Percentiles rank a stretch among this genome's conserved stretches.
These are phyloP conservation scores for Manduca sexta DNA, from an alignment of 1,140 invertebrate species.

Conservation along the genomic window DNA sequence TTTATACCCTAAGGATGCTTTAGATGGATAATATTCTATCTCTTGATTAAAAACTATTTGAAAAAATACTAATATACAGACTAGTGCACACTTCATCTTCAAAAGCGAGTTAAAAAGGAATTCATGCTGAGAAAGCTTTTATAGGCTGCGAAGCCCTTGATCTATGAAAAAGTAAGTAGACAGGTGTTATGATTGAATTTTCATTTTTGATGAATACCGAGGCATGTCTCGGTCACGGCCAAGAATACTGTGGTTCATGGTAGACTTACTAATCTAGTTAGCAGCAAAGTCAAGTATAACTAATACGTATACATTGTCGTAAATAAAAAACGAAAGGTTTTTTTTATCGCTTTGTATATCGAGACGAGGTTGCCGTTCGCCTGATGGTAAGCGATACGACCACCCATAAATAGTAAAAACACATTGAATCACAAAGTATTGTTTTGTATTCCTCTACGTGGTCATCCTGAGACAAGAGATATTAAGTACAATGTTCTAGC, in stretches of 20 bases:
- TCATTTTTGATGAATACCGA: constrained; percentile 51
- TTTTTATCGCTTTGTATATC: too few species aligned
- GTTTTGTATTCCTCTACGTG: too few species aligned
- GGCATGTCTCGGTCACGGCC: constrained; percentile 26
- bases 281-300: too few species aligned
- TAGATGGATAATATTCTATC: constrained; percentile 42
- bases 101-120: neutral
- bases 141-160: constrained; percentile 35
- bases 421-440: too few species aligned
- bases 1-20: constrained; percentile 8
- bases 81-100: constrained; percentile 10
- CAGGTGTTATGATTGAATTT: constrained; percentile 72
- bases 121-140: constrained; percentile 11
- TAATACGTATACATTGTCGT: too few species aligned
- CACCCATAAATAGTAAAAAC: too few species aligned
- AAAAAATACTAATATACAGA: constrained; percentile 4
- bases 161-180: constrained; percentile 37
- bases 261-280: too few species aligned
- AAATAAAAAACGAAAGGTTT: too few species aligned
- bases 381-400: too few species aligned
- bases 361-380: too few species aligned
- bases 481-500: too few species aligned
- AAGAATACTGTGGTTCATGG: constrained; percentile 1
- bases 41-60: constrained; percentile 18
- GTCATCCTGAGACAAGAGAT: too few species aligned